Evolutionary conservation across 2,888 invertebrate genomes (phyloP).

Genomic region (Oxycera nigricornis): DNA sequence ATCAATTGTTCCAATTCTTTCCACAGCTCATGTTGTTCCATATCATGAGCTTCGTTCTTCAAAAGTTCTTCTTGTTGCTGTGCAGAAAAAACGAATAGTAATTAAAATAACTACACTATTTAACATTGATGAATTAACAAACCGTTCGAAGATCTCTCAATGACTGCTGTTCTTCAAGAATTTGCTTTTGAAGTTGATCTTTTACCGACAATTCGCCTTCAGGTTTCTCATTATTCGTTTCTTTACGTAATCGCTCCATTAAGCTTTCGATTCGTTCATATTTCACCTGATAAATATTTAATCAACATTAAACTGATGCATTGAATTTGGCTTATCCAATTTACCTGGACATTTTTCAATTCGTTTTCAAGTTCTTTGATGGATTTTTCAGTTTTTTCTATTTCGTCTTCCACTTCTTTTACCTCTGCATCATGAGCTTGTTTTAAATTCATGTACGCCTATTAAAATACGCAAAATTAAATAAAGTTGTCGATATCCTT

Average conservation of each 20-base stretch:
- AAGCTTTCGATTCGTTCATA: conserved; percentile 48
- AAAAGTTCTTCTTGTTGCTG: conserved; percentile 47
- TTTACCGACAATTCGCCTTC: conserved; percentile 44
- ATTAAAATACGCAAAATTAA: conserved; percentile 7
- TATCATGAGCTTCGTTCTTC: conserved; percentile 45
- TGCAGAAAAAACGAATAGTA: conserved; percentile 7
- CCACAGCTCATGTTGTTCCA: conserved; percentile 49
- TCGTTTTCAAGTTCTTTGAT: conserved; percentile 47
- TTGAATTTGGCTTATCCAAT: background rate
- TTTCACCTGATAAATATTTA: conserved; percentile 39
- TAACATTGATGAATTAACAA: background rate
- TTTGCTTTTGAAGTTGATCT: conserved; percentile 48
- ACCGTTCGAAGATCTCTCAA: conserved; percentile 47
- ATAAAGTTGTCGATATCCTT: background rate
- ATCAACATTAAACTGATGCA: background rate
- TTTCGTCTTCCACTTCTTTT: conserved; percentile 46
- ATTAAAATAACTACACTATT: background rate
- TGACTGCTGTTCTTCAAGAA: conserved; percentile 47
- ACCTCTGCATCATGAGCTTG: conserved; percentile 48
- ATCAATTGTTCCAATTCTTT: conserved; percentile 47
- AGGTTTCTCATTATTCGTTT: conserved; percentile 41
- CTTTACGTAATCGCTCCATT: conserved; percentile 47
- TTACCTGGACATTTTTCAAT: conserved; percentile 49
- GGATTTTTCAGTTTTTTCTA: conserved; percentile 45
- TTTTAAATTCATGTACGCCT: conserved; percentile 48